Evolutionary conservation across 2,888 invertebrate genomes (phyloP), one percentile per base, ranked within the genome.

Genomic region (Agrochola circellaris): DNA sequence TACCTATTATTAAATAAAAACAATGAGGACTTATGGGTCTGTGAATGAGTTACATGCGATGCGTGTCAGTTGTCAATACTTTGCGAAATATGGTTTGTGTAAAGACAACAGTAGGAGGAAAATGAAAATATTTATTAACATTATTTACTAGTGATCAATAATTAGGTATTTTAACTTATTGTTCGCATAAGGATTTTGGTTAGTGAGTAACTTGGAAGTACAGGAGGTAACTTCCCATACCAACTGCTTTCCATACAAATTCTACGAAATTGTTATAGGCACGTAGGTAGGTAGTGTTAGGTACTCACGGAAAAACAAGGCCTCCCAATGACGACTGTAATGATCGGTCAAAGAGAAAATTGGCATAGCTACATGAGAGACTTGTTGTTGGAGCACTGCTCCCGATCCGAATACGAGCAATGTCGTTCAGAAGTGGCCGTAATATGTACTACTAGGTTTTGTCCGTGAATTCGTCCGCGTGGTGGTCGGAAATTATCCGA

Each of bases 161-260:
- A n/a, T 26, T 70, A 6, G 20, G 15, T 54, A 42, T 11, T 42
- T 56, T n/a, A 15, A 42, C 30, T 56, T 15, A n/a, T n/a, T 71
- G n/a, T 34, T 17, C 23, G 3, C 15, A 34, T 67, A 17, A 42
- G 7, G 38, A n/a, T 45, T 62, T 75, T n/a, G 17, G 23, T 48
- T 38, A 17, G 34, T 56, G 45, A 23, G 34, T 58, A 56, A 56
- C 9, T 13, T 45, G 54, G 23, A 75, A 75, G 66, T 76, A 66
- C 30, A 23, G n/a, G 54, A n/a, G n/a, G 23, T 30, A 15, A 15
- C 23, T 48, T 66, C 45, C 15, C 45, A 15, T 45, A 45, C 4
- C 45, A 67, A 67, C 26, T 38, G 38, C 34, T 51, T 42, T 51
- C 23, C 38, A 75, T 42, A 62, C 2, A 34, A 34, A 75, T 62